Conservation (phyloP, 2,797 vertebrate species). For the Clarias fuscus region DNA sequence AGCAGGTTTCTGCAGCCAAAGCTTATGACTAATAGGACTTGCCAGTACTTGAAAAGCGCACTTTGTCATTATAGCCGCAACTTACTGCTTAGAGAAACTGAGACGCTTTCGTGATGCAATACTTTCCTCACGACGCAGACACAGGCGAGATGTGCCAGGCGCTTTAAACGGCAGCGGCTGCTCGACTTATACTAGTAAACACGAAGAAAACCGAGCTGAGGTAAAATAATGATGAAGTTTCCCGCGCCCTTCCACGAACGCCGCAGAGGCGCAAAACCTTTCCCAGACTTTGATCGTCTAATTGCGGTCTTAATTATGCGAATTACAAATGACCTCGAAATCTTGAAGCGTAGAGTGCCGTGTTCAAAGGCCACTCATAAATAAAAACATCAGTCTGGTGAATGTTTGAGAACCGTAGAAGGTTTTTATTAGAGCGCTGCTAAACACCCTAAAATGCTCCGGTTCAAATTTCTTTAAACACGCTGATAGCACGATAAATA, state of each 20-base stretch:
- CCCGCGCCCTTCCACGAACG: background rate
- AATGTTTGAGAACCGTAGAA: background rate
- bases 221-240: background rate
- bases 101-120: conserved; percentile 40
- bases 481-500: background rate
- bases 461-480: background rate
- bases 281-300: conserved; percentile 43
- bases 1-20: conserved; percentile 51
- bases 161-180: background rate
- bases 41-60: conserved; percentile 36
- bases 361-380: conserved; percentile 46
- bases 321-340: conserved; percentile 41
- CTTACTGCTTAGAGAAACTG: conserved; percentile 19
- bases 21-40: conserved; percentile 53
- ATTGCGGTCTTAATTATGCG: conserved; percentile 47
- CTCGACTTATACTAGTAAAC: background rate
- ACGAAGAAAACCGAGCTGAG: background rate
- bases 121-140: background rate
- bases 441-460: background rate
- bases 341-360: conserved; percentile 18
- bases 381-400: conserved; percentile 37
- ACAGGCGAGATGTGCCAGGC: conserved; percentile 3
- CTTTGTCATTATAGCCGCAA: conserved; percentile 47
- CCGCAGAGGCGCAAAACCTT: background rate
- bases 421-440: conserved; percentile 4